Percentiles rank a stretch among this genome's conserved stretches.
phyloP scores from a whole-genome alignment of 2,888 invertebrate genomes.

The Terebella lapidaria region DNA sequence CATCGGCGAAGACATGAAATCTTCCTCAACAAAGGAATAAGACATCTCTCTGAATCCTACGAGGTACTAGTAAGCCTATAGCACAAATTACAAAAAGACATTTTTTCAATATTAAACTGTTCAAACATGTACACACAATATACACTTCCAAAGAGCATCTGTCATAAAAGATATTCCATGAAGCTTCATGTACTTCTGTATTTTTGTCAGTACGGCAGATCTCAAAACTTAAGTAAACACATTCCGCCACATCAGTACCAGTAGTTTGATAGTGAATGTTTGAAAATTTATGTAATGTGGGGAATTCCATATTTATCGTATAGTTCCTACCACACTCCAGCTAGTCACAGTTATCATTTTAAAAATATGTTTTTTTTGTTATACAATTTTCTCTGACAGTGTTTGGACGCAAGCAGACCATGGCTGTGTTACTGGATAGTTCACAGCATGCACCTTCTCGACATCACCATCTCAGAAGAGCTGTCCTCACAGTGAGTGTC shows the following conservation, averaged over 20 bases:
- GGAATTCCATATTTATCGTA: background rate
- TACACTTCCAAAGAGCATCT: too few species aligned
- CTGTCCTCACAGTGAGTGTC: slow-evolving; percentile 40
- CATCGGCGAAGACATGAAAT: slow-evolving; percentile 63
- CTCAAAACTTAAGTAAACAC: slow-evolving; percentile 1
- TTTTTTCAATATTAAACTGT: too few species aligned
- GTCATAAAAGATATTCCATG: too few species aligned
- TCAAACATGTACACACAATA: too few species aligned
- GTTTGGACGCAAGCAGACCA: slow-evolving; percentile 85
- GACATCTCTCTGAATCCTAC: slow-evolving; percentile 66
- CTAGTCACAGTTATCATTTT: too few species aligned
- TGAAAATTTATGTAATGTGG: too few species aligned
- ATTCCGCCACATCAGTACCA: too few species aligned
- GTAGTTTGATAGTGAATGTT: too few species aligned
- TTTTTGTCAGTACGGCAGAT: too few species aligned
- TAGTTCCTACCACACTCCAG: background rate
- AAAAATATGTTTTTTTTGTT: background rate
- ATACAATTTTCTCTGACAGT: slow-evolving; percentile 25
- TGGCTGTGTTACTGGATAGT: slow-evolving; percentile 98
- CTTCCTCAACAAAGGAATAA: slow-evolving; percentile 67
- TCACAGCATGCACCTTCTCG: slow-evolving; percentile 78
- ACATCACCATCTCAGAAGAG: slow-evolving; percentile 61
- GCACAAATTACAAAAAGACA: background rate
- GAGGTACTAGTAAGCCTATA: slow-evolving; percentile 56
- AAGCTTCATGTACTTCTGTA: too few species aligned